Conservation (phyloP, 2,888 invertebrate species). For the Cheiracanthium punctorium region DNA sequence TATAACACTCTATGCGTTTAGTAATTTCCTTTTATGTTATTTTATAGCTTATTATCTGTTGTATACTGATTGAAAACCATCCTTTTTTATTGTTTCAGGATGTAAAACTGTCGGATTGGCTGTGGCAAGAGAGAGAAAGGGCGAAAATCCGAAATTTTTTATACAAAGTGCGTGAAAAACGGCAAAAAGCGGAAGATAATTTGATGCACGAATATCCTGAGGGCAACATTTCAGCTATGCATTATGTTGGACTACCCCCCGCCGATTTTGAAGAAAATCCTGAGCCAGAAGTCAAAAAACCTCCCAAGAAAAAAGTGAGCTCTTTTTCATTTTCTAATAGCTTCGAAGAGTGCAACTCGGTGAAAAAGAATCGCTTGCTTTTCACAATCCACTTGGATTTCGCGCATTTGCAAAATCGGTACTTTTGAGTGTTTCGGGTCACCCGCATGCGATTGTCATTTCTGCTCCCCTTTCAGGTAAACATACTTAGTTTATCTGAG, state of each 20-base stretch:
- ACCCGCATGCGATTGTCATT: too few species aligned
- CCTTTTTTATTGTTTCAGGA: constrained; percentile 33
- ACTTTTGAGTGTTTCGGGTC: too few species aligned
- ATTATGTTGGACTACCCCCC: background rate
- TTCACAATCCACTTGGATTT: too few species aligned
- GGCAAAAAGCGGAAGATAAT: constrained; percentile 40
- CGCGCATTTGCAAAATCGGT: too few species aligned
- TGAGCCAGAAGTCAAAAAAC: background rate
- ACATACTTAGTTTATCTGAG: too few species aligned
- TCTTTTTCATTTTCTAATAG: background rate
- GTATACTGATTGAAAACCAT: too few species aligned
- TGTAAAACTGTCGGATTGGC: constrained; percentile 65
- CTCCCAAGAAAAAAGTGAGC: background rate
- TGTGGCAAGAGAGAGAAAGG: constrained; percentile 69
- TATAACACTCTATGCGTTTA: too few species aligned
- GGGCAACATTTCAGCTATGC: constrained; percentile 37
- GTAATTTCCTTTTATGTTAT: too few species aligned
- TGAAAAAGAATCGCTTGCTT: too few species aligned
- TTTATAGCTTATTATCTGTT: too few species aligned
- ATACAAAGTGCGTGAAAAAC: constrained; percentile 55
- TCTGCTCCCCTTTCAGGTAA: too few species aligned
- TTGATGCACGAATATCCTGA: constrained; percentile 36
- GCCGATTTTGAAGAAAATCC: background rate
- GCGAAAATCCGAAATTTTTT: constrained; percentile 31
- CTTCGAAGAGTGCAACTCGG: too few species aligned